Evolutionary conservation across 2,113 vertebrate genomes (phyloP).

Genomic region (Phalacrocorax carbo): DNA sequence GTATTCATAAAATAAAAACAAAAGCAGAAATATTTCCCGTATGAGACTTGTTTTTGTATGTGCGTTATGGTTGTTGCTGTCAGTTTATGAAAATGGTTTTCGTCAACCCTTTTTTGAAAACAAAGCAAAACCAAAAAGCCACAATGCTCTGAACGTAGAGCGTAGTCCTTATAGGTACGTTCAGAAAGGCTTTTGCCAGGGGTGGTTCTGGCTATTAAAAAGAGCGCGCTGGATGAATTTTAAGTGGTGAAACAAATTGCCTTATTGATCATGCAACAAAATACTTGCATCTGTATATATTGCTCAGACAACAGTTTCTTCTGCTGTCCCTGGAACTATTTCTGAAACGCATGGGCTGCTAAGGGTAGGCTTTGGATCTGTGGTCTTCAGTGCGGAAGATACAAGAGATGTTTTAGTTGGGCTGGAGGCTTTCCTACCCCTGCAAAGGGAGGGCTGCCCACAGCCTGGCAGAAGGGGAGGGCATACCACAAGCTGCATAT

Average conservation of each 20-base stretch:
- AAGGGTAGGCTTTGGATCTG: background rate
- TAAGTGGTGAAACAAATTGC: background rate
- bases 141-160: background rate
- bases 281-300: background rate
- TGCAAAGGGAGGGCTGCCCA: background rate
- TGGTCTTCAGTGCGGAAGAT: background rate
- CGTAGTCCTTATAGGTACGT: rapidly evolving
- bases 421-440: background rate
- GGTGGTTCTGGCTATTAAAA: background rate
- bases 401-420: background rate
- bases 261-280: background rate
- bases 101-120: background rate
- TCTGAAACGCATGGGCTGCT: background rate
- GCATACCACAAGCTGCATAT: background rate
- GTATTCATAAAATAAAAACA: constrained; percentile 60
- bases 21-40: constrained; percentile 39
- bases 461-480: background rate
- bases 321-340: background rate
- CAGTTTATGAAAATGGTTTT: background rate
- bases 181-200: background rate
- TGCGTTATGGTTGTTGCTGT: background rate
- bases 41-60: constrained; percentile 26
- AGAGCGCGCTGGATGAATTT: background rate
- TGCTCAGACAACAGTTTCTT: background rate
- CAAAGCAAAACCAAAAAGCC: background rate